Conservation (phyloP, 2,797 vertebrate species). For the Glyptemys insculpta region DNA sequence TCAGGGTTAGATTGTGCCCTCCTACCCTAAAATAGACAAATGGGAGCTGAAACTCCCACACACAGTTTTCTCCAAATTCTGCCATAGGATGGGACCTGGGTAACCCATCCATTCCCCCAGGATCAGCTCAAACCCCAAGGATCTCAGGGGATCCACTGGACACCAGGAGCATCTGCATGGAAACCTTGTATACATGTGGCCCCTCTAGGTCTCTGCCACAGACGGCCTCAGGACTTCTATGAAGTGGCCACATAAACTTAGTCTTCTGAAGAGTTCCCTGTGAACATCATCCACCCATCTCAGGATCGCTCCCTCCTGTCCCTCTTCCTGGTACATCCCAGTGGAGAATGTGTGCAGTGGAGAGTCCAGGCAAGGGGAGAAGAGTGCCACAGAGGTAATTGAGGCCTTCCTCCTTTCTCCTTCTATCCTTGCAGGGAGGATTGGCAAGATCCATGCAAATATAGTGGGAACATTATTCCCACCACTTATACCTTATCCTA, state of each 20-base stretch:
- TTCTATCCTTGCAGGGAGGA: not conserved
- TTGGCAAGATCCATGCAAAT: not conserved
- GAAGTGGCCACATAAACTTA: not conserved
- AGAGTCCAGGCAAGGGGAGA: too few relatives aligned
- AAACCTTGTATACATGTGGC: not conserved
- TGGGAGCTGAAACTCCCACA: not conserved
- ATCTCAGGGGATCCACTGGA: fast-evolving
- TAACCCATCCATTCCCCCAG: fast-evolving
- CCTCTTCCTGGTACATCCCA: not conserved
- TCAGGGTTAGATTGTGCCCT: too few relatives aligned
- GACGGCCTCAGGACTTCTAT: not conserved
- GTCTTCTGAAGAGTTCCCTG: not conserved
- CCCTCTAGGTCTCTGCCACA: not conserved
- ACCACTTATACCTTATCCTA: fast-evolving
- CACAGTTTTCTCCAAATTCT: not conserved
- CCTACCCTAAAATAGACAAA: too few relatives aligned
- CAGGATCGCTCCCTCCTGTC: not conserved
- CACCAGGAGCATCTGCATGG: not conserved
- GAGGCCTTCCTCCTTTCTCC: not conserved
- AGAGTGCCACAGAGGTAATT: not conserved
- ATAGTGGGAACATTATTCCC: fast-evolving
- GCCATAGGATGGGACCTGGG: not conserved
- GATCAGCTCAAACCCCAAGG: not conserved
- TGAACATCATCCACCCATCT: not conserved
- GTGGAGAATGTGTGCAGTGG: not conserved